Evolutionary conservation across 2,888 invertebrate genomes (phyloP).

Genomic region (Caenorhabditis wallacei): DNA sequence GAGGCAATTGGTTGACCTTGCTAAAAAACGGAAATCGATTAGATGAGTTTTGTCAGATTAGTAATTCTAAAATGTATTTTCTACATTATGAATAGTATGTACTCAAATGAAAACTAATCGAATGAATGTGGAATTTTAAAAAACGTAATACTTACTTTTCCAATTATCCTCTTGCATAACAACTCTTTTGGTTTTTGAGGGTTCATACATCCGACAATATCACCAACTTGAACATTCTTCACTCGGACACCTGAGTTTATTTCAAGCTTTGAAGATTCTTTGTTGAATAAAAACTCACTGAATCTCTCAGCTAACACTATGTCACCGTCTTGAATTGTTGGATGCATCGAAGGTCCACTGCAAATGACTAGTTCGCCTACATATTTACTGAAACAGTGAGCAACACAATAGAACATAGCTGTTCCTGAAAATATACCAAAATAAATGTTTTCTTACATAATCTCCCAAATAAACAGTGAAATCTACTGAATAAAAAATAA

Average conservation of each 20-base stretch:
- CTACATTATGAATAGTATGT: not conserved
- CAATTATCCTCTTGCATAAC: slow-evolving; percentile 74
- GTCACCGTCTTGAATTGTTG: slow-evolving; percentile 80
- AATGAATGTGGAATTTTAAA: too few species aligned
- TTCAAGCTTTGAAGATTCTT: too few species aligned
- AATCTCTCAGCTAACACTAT: slow-evolving; percentile 78
- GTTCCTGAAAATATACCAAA: slow-evolving; percentile 54
- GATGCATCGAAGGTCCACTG: slow-evolving; percentile 79
- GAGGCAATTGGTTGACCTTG: slow-evolving; percentile 63
- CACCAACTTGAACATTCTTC: slow-evolving; percentile 66
- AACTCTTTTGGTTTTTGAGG: slow-evolving; percentile 75
- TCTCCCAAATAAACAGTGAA: too few species aligned
- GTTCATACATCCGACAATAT: slow-evolving; percentile 78
- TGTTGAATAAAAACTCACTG: slow-evolving; percentile 45
- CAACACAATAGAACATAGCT: slow-evolving; percentile 69
- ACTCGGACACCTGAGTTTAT: slow-evolving; percentile 46
- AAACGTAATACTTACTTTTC: slow-evolving; percentile 67
- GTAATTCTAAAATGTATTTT: slow-evolving; percentile 2
- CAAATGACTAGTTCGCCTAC: slow-evolving; percentile 77
- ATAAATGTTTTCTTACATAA: too few species aligned
- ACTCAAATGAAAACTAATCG: too few species aligned
- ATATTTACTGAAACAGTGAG: slow-evolving; percentile 67
- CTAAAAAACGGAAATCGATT: too few species aligned
- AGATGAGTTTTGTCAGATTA: too few species aligned
- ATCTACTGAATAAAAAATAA: not conserved